These are phyloP conservation scores for Desmodus rotundus DNA, from an alignment of 2,113 vertebrate genomes.

Conservation along the genomic window DNA sequence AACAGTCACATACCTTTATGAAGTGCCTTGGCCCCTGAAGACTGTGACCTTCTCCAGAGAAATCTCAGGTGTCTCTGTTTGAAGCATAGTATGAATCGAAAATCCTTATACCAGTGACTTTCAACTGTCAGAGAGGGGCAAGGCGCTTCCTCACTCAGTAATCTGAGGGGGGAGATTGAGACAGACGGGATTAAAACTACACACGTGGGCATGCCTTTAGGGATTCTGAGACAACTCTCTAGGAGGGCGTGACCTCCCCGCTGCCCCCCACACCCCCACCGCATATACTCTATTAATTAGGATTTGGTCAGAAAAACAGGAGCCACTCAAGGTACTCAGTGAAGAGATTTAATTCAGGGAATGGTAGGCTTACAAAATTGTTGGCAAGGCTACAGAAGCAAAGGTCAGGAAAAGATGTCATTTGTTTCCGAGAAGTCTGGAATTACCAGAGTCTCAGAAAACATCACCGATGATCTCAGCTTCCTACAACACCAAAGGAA, in stretches of 20 bases:
- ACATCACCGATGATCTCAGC: background rate
- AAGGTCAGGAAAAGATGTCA: background rate
- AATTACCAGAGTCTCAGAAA: background rate
- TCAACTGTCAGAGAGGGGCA: background rate
- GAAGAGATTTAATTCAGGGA: background rate
- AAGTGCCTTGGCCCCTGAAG: background rate
- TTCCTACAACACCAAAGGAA: background rate
- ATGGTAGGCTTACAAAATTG: background rate
- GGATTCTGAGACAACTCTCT: background rate
- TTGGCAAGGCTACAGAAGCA: background rate
- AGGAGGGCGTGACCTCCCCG: background rate
- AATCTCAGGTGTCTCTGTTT: background rate
- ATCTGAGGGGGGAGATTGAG: background rate
- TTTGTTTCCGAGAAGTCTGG: background rate
- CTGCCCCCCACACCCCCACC: fast-evolving
- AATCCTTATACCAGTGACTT: background rate
- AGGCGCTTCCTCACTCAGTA: background rate
- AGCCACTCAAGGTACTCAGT: background rate
- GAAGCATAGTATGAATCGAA: background rate
- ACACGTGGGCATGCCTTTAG: background rate
- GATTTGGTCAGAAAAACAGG: background rate
- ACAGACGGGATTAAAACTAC: background rate
- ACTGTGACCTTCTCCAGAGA: background rate
- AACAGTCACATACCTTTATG: background rate
- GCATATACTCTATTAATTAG: background rate